Percentiles rank a stretch among this genome's conserved stretches.
Conservation (phyloP, 2,797 vertebrate species). For the Xenops minutus region DNA sequence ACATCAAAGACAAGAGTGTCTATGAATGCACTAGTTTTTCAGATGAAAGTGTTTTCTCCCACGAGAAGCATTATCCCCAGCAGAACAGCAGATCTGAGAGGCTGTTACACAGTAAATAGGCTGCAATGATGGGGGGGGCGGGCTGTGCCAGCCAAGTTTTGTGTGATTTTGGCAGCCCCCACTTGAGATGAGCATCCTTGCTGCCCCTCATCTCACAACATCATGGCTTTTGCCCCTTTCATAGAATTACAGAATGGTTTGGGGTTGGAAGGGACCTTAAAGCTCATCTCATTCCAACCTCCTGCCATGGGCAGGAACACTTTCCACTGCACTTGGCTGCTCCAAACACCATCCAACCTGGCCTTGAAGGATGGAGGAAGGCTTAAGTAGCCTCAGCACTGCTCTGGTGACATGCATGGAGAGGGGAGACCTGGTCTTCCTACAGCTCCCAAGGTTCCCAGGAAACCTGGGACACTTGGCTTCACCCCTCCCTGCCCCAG, state of each 20-base stretch:
- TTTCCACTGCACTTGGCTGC: neutral
- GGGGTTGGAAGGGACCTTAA: neutral
- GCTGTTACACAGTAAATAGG: conserved; percentile 30
- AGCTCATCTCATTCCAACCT: neutral
- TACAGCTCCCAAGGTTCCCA: neutral
- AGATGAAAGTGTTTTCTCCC: conserved; percentile 67
- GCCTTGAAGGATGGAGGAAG: neutral
- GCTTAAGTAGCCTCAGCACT: neutral
- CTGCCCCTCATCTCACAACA: neutral
- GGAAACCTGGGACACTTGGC: neutral
- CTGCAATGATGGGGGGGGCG: fast-evolving
- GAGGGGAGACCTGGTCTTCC: neutral
- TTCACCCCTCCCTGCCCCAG: neutral
- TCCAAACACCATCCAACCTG: neutral
- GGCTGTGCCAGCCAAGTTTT: neutral
- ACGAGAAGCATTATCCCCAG: conserved; percentile 61
- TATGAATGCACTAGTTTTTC: conserved; percentile 40
- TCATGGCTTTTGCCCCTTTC: neutral
- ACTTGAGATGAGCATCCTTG: neutral
- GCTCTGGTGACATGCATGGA: neutral
- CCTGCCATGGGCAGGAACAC: neutral
- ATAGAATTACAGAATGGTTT: neutral
- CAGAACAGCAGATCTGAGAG: conserved; percentile 46
- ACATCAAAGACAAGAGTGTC: conserved; percentile 57
- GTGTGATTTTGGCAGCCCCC: neutral